Evolutionary conservation across 2,113 vertebrate genomes (phyloP).

Genomic region (Anarhynchus alexandrinus): DNA sequence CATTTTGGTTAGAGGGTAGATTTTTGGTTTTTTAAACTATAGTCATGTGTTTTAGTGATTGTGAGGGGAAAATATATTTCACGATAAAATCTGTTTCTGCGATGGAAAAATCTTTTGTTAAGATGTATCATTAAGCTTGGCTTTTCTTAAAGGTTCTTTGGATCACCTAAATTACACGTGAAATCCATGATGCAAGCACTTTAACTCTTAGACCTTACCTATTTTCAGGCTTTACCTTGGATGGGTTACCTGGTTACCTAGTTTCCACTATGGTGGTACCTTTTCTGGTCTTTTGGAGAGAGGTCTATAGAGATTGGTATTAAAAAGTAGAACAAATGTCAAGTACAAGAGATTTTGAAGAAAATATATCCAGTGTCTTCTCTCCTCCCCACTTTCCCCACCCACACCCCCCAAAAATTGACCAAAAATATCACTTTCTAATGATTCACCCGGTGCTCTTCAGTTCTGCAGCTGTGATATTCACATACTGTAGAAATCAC

Average conservation of each 20-base stretch:
- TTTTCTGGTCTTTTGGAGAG: not conserved
- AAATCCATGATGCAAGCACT: not conserved
- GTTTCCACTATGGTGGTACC: not conserved
- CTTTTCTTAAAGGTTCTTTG: not conserved
- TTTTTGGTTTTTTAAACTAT: not conserved
- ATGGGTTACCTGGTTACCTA: not conserved
- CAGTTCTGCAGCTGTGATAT: constrained; percentile 50
- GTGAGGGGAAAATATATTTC: not conserved
- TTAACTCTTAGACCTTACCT: not conserved
- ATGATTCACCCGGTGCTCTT: constrained; percentile 53
- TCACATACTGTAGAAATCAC: constrained; percentile 17
- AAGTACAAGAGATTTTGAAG: not conserved
- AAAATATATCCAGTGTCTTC: not conserved
- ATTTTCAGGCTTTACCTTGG: not conserved
- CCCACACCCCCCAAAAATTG: constrained; percentile 13
- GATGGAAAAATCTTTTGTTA: not conserved
- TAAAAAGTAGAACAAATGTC: not conserved
- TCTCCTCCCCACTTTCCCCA: constrained; percentile 5
- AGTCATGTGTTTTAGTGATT: not conserved
- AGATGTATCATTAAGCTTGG: not conserved
- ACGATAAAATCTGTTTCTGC: not conserved
- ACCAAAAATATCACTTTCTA: constrained; percentile 61
- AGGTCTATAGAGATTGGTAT: not conserved
- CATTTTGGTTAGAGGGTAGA: not conserved
- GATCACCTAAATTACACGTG: not conserved